Conservation (phyloP, 2,888 invertebrate genomes). For the Epistrophe eligans region DNA sequence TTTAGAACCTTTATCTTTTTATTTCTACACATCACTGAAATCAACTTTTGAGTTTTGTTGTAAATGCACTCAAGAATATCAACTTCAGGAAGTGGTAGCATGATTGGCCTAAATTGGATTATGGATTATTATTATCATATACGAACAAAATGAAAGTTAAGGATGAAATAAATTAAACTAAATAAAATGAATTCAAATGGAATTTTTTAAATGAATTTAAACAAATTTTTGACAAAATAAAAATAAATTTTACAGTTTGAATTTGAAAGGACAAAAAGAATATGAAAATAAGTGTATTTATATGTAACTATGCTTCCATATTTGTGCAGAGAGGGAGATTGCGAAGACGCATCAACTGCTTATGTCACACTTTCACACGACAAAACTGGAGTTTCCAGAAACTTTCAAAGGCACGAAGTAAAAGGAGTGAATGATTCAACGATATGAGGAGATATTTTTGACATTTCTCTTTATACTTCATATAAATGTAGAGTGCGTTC, state of each 20-base stretch:
- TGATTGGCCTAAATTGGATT: constrained; percentile 4
- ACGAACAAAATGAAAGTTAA: not conserved
- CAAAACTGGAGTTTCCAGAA: too few species aligned
- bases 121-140: not conserved
- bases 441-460: too few species aligned
- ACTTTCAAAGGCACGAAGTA: too few species aligned
- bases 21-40: not conserved
- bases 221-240: not conserved
- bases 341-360: too few species aligned
- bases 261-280: not conserved
- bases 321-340: too few species aligned
- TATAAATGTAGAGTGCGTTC: too few species aligned
- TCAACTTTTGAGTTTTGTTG: not conserved
- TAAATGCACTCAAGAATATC: constrained; percentile 6
- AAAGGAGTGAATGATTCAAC: too few species aligned
- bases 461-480: too few species aligned
- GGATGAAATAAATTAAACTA: not conserved
- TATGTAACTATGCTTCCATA: too few species aligned
- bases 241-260: not conserved
- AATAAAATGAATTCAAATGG: not conserved
- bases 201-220: too few species aligned
- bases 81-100: constrained; percentile 6
- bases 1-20: not conserved
- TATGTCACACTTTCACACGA: too few species aligned
- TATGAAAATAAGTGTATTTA: too few species aligned